phyloP scores from a whole-genome alignment of 2,888 invertebrate species.

The Machimus atricapillus region DNA sequence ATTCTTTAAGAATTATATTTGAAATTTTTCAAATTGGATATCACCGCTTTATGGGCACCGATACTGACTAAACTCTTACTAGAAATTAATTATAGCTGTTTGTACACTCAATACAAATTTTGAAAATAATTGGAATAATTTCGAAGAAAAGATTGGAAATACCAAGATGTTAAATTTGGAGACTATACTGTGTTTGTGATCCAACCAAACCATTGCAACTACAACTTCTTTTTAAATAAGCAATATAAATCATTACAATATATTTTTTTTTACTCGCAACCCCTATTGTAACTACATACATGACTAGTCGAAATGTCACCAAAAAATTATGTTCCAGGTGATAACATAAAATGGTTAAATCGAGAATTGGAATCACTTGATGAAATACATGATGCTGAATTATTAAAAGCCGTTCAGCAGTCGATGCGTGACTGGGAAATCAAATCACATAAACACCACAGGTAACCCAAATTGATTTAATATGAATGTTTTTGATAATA shows the following conservation, averaged over 20 bases:
- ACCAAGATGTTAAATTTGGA: too few relatives aligned
- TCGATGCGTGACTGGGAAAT: constrained; percentile 74
- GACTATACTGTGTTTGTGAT: too few relatives aligned
- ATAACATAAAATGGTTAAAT: constrained; percentile 60
- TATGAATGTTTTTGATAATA: neutral
- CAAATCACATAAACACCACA: constrained; percentile 65
- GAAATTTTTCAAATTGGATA: too few relatives aligned
- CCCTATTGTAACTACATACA: neutral
- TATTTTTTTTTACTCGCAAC: neutral
- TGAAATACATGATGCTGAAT: constrained; percentile 74
- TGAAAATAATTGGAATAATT: too few relatives aligned
- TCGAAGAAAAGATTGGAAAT: too few relatives aligned
- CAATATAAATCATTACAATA: neutral
- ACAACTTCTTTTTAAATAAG: neutral
- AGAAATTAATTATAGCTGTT: too few relatives aligned
- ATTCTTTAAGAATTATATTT: too few relatives aligned
- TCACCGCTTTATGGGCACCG: too few relatives aligned
- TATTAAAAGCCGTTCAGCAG: constrained; percentile 74
- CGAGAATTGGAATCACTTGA: constrained; percentile 73
- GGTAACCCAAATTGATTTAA: constrained; percentile 55
- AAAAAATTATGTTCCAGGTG: constrained; percentile 40
- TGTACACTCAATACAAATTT: too few relatives aligned
- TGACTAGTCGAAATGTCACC: neutral
- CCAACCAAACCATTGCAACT: too few relatives aligned
- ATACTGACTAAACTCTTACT: too few relatives aligned